Evolutionary conservation across 2,888 invertebrate species (phyloP), one percentile per base, ranked within the genome.

Genomic region (Sesia bembeciformis): DNA sequence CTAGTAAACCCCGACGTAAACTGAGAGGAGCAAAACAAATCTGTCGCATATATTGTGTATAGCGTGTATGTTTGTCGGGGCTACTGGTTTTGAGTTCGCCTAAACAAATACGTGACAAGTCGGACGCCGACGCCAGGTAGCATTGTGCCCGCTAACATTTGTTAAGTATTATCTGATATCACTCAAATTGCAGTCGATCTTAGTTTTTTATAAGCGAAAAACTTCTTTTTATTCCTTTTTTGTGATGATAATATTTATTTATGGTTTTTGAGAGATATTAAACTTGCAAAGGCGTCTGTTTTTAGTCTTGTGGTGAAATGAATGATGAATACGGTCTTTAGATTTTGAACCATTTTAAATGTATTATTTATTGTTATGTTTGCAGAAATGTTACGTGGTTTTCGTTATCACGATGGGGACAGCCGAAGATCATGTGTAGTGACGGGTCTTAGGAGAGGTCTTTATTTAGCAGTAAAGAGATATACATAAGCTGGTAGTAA

Each of bases 11-110:
- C 40, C 52, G 40, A 5, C 39, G 52, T 52, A 8, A 40, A 40
- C 40, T 52, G n/a, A 52, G 41, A 52, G 46, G 46, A 46, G 46
- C 46, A 46, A 46, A 46, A 46, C 46, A 46, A 40, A 46, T 53
- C 39, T 38, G 64, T 54, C 67, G 71, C 71, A 62, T 66, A 64
- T 66, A 66, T 68, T 66, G 67, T 66, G 62, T 69, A 65, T 70
- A 75, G 53, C 49, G 57, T 53, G 57, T 75, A 72, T 73, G 74
- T 81, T 80, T 75, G 76, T 72, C 71, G 62, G 74, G 65, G 88
- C 89, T 89, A 88, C 89, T 89, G 89, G 89, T 88, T 88, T 85
- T 88, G 72, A 84, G 74, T 74, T 73, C 77, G 74, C 87, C 88
- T 88, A 88, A 87, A 87, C 87, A 88, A 88, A 88, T 81, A 89